These are phyloP conservation scores for Callinectes sapidus DNA, from an alignment of 2,888 invertebrate species.

Conservation along the genomic window DNA sequence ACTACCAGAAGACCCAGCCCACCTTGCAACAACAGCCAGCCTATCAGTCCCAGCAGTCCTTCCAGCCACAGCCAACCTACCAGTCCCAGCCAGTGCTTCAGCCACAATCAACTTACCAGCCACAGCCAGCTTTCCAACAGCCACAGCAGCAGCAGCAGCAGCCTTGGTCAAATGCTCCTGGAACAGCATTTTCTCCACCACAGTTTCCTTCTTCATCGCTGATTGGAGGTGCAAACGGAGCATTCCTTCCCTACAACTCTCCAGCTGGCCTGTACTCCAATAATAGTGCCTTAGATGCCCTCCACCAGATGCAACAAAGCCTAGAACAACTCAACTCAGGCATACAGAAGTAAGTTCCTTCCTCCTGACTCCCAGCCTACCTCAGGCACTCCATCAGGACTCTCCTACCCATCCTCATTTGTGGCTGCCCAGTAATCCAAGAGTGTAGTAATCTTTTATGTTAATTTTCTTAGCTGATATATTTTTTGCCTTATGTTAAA, in stretches of 20 bases:
- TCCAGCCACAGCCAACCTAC: conserved; percentile 25
- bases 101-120: conserved; percentile 32
- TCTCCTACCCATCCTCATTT: conserved; percentile 34
- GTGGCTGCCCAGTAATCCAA: conserved; percentile 37
- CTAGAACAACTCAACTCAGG: conserved; percentile 72
- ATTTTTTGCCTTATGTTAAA: conserved; percentile 13
- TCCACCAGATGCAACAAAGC: conserved; percentile 73
- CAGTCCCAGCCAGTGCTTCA: neutral
- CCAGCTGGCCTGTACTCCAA: conserved; percentile 54
- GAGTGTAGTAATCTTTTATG: conserved; percentile 10
- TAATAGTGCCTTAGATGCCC: conserved; percentile 71
- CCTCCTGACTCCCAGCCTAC: conserved; percentile 23
- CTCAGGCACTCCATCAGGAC: conserved; percentile 13
- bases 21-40: conserved; percentile 43
- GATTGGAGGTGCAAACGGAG: conserved; percentile 48
- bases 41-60: conserved; percentile 40
- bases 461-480: conserved; percentile 23
- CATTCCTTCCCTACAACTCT: conserved; percentile 59
- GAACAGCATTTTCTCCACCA: conserved; percentile 41
- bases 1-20: conserved; percentile 30
- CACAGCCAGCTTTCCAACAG: conserved; percentile 43
- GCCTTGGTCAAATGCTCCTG: conserved; percentile 34
- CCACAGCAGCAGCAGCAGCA: conserved; percentile 22
- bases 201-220: conserved; percentile 44
- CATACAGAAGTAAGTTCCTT: conserved; percentile 71